Percentiles rank a stretch among this genome's conserved stretches.
phyloP scores from a whole-genome alignment of 2,797 vertebrate species.

The Vespertilio murinus region DNA sequence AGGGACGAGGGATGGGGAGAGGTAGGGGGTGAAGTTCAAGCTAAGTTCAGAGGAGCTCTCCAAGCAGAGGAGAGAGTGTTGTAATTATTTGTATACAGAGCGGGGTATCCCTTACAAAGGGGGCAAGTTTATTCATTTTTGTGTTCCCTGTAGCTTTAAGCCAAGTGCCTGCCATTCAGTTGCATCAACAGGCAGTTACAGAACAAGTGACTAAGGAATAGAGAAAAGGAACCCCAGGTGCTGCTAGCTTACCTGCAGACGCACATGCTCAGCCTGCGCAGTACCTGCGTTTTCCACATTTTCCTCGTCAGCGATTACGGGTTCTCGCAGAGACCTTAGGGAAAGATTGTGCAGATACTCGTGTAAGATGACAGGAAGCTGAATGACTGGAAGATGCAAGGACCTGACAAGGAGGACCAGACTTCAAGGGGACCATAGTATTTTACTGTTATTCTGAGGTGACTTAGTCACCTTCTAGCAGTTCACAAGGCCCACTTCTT shows the following conservation, averaged over 20 bases:
- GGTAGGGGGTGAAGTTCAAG: neutral
- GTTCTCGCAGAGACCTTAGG: slow-evolving; percentile 71
- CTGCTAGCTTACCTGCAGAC: slow-evolving; percentile 74
- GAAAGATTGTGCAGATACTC: neutral
- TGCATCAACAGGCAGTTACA: neutral
- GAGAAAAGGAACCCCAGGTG: neutral
- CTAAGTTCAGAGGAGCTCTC: neutral
- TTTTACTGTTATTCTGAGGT: neutral
- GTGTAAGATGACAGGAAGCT: neutral
- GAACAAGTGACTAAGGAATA: neutral
- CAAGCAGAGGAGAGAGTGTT: neutral
- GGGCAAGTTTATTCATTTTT: neutral
- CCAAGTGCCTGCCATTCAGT: neutral
- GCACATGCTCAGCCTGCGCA: neutral
- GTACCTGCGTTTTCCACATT: neutral
- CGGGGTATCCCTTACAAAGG: neutral
- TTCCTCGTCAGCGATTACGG: neutral
- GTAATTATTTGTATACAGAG: neutral
- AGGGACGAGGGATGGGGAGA: neutral
- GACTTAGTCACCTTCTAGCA: neutral
- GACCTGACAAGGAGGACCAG: neutral
- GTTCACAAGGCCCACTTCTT: neutral
- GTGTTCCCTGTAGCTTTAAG: neutral
- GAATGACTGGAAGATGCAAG: neutral
- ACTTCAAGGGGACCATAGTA: neutral